A percentile compares a stretch with the other conserved stretches of the same genome.
phyloP scores from a whole-genome alignment of 2,888 invertebrate genomes.

The Hoplodrina ambigua region DNA sequence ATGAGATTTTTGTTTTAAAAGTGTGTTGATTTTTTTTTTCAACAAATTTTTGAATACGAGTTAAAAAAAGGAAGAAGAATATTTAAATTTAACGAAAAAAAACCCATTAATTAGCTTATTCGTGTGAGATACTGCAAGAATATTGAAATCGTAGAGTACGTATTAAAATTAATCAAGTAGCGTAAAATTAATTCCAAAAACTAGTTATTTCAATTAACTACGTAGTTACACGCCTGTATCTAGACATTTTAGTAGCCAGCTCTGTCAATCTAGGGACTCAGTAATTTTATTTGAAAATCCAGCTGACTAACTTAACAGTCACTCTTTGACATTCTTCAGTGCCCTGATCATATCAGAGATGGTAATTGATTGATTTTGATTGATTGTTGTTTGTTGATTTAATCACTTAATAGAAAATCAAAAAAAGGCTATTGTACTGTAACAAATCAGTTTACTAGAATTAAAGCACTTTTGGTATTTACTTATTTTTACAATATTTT shows the following conservation, averaged over 20 bases:
- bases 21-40: too few species aligned
- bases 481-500: too few species aligned
- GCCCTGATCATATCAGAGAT: too few species aligned
- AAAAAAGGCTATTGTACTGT: too few species aligned
- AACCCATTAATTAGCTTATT: background rate
- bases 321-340: background rate
- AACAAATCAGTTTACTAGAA: too few species aligned
- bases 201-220: slow-evolving; percentile 43
- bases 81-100: too few species aligned
- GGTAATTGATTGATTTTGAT: too few species aligned
- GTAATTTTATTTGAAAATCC: slow-evolving; percentile 18
- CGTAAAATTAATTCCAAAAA: slow-evolving; percentile 37
- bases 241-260: slow-evolving; percentile 13
- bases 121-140: background rate
- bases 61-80: too few species aligned
- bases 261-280: background rate
- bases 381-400: too few species aligned
- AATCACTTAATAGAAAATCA: background rate
- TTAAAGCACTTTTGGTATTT: too few species aligned
- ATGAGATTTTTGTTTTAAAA: too few species aligned
- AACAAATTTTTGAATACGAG: too few species aligned
- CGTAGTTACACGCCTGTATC: slow-evolving; percentile 29
- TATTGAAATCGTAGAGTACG: slow-evolving; percentile 21
- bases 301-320: background rate
- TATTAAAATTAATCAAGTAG: slow-evolving; percentile 22